These are phyloP conservation scores for Parascotia fuliginaria DNA, from an alignment of 2,888 invertebrate genomes.

Conservation along the genomic window DNA sequence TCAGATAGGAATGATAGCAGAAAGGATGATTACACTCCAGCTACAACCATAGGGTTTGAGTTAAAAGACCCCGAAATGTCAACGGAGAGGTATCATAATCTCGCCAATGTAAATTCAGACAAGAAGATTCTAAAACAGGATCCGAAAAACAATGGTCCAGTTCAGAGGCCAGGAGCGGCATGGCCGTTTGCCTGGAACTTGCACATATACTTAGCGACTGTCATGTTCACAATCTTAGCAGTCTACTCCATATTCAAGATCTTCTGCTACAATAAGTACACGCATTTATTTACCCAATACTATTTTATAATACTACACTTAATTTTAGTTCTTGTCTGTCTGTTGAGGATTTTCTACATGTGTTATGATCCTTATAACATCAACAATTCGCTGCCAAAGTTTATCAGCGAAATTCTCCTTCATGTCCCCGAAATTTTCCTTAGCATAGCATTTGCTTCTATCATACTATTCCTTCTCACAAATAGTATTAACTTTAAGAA, in stretches of 20 bases:
- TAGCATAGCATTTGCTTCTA: constrained; percentile 94
- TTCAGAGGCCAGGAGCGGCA: constrained; percentile 85
- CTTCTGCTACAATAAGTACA: constrained; percentile 93
- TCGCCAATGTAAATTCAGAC: constrained; percentile 86
- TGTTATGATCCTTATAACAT: constrained; percentile 97
- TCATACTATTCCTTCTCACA: constrained; percentile 93
- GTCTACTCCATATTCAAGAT: constrained; percentile 94
- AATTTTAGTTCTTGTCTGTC: constrained; percentile 92
- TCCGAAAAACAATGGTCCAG: constrained; percentile 65
- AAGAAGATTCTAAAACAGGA: constrained; percentile 78
- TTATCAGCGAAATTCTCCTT: constrained; percentile 92
- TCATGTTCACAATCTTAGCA: constrained; percentile 93
- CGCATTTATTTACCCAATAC: constrained; percentile 94
- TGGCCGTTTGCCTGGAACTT: constrained; percentile 96
- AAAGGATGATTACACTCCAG: constrained; percentile 72
- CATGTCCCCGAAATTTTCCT: constrained; percentile 95
- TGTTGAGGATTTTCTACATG: constrained; percentile 93
- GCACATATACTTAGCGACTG: constrained; percentile 95
- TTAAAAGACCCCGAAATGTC: constrained; percentile 81
- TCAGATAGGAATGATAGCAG: constrained; percentile 73
- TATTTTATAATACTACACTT: constrained; percentile 95
- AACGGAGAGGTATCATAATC: constrained; percentile 84
- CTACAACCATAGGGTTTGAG: constrained; percentile 79
- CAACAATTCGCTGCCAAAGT: constrained; percentile 91
- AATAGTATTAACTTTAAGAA: constrained; percentile 92